Conservation (phyloP, 2,797 vertebrate species). For the Spheniscus humboldti region DNA sequence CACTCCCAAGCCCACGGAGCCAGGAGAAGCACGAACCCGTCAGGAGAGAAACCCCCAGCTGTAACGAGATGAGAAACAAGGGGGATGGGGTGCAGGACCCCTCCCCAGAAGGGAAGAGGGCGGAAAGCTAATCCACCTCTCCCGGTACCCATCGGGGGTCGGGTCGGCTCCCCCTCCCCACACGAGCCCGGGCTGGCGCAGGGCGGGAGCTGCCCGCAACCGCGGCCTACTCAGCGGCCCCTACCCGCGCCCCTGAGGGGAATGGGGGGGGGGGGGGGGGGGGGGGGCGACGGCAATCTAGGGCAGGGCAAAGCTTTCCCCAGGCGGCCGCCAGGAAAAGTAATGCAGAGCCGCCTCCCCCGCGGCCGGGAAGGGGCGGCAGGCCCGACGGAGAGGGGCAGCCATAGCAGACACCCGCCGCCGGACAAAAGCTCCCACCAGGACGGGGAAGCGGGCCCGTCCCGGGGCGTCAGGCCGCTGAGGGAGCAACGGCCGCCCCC, state of each 20-base stretch:
- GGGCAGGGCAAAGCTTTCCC: neutral
- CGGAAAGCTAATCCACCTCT: neutral
- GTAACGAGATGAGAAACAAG: neutral
- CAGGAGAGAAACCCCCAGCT: neutral
- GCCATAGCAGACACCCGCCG: neutral
- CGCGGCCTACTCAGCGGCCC: neutral
- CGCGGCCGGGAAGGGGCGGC: neutral
- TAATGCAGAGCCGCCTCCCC: neutral
- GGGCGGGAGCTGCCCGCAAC: neutral
- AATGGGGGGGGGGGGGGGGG: too few species aligned
- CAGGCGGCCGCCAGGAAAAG: neutral
- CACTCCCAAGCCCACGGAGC: too few species aligned
- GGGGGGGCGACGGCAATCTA: neutral
- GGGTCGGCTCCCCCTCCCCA: neutral
- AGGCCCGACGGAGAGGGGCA: constrained; percentile 30
- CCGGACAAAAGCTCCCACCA: neutral
- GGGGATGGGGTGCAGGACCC: neutral
- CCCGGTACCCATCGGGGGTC: neutral
- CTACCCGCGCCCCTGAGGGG: neutral
- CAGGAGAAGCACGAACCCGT: neutral
- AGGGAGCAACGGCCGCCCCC: neutral
- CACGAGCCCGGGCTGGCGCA: neutral
- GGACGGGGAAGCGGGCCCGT: neutral
- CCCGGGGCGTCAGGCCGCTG: neutral
- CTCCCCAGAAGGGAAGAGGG: too few species aligned